A percentile compares a stretch with the other conserved stretches of the same genome.
Evolutionary conservation across 2,113 vertebrate genomes (phyloP).

Genomic region (Bettongia penicillata): DNA sequence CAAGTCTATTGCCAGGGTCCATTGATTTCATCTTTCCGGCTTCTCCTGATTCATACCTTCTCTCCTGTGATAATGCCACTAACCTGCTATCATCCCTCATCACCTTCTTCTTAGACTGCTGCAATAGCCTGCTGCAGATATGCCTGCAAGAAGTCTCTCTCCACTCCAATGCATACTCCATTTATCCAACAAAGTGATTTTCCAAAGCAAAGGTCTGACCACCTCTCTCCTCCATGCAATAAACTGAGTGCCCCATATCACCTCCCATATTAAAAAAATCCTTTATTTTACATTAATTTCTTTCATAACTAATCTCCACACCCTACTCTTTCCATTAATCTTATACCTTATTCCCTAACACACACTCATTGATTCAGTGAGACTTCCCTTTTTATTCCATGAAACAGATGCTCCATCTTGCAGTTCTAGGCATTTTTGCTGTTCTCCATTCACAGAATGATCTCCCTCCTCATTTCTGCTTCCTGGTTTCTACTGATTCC

Average conservation of each 20-base stretch:
- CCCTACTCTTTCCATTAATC: not conserved
- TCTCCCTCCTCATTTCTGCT: too few species aligned
- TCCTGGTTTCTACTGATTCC: too few species aligned
- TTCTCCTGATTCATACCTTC: not conserved
- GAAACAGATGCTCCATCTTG: not conserved
- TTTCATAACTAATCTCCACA: not conserved
- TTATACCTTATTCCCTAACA: not conserved
- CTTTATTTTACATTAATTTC: not conserved
- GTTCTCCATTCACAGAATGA: too few species aligned
- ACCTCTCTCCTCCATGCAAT: not conserved
- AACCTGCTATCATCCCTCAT: not conserved
- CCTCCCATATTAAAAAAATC: not conserved
- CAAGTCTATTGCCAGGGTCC: not conserved
- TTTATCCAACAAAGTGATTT: too few species aligned
- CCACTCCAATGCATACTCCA: not conserved
- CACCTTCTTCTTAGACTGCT: too few species aligned
- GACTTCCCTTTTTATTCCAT: not conserved
- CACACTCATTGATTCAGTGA: not conserved
- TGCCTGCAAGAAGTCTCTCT: not conserved
- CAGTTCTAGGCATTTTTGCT: not conserved
- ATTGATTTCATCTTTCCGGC: not conserved
- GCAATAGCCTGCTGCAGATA: not conserved
- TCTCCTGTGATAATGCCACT: not conserved
- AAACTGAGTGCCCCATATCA: not conserved
- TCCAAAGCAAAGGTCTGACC: not conserved